phyloP scores from a whole-genome alignment of 2,113 vertebrate species.

The Rousettus leschenaultii region DNA sequence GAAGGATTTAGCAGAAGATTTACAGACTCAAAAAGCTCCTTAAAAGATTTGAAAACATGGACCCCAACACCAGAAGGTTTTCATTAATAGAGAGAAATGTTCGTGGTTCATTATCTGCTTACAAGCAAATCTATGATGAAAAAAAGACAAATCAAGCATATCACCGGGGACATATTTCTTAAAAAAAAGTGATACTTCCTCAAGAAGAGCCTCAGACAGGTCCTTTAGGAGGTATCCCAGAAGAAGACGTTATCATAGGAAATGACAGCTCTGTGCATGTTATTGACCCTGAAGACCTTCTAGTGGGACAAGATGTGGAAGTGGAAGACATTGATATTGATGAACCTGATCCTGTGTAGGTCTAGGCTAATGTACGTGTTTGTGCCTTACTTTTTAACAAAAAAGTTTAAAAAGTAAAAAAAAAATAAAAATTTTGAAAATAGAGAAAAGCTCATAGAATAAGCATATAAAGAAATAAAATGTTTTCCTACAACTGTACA shows the following conservation, averaged over 20 bases:
- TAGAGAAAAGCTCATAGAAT: neutral
- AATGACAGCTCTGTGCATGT: too few species aligned
- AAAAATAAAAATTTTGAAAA: neutral
- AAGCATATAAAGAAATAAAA: neutral
- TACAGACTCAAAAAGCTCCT: neutral
- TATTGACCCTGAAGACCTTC: too few species aligned
- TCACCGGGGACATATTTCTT: neutral
- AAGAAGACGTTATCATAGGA: too few species aligned
- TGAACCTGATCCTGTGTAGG: neutral
- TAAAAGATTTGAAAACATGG: neutral
- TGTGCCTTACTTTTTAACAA: neutral
- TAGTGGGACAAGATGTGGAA: too few species aligned
- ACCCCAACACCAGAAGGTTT: neutral
- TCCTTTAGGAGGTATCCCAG: neutral
- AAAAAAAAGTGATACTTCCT: neutral
- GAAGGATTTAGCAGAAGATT: neutral
- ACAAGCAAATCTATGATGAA: neutral
- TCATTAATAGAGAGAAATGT: neutral
- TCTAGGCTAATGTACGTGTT: neutral
- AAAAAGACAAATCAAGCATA: neutral
- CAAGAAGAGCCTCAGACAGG: neutral
- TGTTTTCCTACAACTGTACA: too few species aligned
- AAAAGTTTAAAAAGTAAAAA: neutral
- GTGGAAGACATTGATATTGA: too few species aligned
- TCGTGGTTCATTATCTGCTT: neutral